Evolutionary conservation across 2,888 invertebrate species (phyloP).

Genomic region (Volucella inflata): DNA sequence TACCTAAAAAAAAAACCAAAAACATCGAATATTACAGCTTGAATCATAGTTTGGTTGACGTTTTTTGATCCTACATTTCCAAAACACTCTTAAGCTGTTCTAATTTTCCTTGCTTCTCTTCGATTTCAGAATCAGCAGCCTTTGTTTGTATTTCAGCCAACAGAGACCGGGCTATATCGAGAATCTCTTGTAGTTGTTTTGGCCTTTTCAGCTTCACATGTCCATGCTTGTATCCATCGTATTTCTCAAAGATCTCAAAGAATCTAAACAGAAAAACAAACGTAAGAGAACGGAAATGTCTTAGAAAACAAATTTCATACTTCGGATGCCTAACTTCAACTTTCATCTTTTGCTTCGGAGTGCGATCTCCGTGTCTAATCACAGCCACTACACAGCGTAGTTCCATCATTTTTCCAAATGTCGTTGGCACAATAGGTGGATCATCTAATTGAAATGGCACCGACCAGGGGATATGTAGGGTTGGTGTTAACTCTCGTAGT

Average conservation of each 20-base stretch:
- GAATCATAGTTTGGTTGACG: background rate
- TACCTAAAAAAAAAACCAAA: conserved; percentile 87
- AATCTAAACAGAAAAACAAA: conserved; percentile 86
- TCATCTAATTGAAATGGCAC: conserved; percentile 98
- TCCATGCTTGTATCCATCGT: conserved; percentile 97
- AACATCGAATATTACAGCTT: background rate
- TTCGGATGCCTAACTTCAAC: conserved; percentile 98
- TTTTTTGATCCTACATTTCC: conserved; percentile 92
- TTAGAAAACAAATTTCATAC: conserved; percentile 83
- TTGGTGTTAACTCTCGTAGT: conserved; percentile 95
- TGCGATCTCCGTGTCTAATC: conserved; percentile 98
- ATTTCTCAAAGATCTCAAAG: conserved; percentile 99
- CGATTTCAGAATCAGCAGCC: conserved; percentile 95
- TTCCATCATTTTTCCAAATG: conserved; percentile 98
- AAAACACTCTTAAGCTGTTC: conserved; percentile 98
- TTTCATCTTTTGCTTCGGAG: conserved; percentile 99
- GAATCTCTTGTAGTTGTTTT: conserved; percentile 97
- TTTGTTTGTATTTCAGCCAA: conserved; percentile 94
- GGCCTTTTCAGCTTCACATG: conserved; percentile 99
- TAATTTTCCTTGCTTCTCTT: conserved; percentile 98
- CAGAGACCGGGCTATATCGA: conserved; percentile 97
- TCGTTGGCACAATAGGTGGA: conserved; percentile 99
- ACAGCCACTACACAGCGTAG: conserved; percentile 97
- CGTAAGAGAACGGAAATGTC: background rate
- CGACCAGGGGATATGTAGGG: conserved; percentile 98